A percentile compares a stretch with the other conserved stretches of the same genome.
phyloP scores from a whole-genome alignment of 2,113 vertebrate genomes.

The Paradisaea rubra region DNA sequence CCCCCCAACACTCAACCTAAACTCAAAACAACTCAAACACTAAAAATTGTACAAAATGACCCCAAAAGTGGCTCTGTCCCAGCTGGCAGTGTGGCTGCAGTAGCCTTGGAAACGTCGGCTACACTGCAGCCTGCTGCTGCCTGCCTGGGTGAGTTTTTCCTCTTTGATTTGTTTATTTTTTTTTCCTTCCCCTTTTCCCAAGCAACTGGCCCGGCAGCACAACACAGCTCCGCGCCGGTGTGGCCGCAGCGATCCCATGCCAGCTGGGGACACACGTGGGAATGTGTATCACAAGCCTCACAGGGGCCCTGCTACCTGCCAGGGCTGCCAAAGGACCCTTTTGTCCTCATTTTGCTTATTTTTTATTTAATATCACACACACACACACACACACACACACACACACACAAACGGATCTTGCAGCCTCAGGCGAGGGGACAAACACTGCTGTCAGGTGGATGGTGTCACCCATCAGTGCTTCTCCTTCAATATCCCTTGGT shows the following conservation, averaged over 20 bases:
- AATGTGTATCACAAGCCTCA: rapidly evolving
- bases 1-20: rapidly evolving
- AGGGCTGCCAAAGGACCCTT: background rate
- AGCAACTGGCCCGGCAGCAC: background rate
- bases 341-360: background rate
- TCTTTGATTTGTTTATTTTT: background rate
- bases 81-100: background rate
- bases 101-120: background rate
- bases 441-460: rapidly evolving
- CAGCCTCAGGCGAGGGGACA: rapidly evolving
- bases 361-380: background rate
- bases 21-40: rapidly evolving
- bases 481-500: rapidly evolving
- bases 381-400: rapidly evolving
- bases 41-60: background rate
- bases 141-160: background rate
- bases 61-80: background rate
- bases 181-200: background rate
- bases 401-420: background rate
- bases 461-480: rapidly evolving
- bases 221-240: rapidly evolving
- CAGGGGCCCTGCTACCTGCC: background rate
- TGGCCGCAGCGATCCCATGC: background rate
- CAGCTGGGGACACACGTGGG: rapidly evolving
- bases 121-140: rapidly evolving